Percentiles rank a stretch among this genome's conserved stretches.
phyloP scores from a whole-genome alignment of 2,113 vertebrate genomes.

The Zosterops pallidus region DNA sequence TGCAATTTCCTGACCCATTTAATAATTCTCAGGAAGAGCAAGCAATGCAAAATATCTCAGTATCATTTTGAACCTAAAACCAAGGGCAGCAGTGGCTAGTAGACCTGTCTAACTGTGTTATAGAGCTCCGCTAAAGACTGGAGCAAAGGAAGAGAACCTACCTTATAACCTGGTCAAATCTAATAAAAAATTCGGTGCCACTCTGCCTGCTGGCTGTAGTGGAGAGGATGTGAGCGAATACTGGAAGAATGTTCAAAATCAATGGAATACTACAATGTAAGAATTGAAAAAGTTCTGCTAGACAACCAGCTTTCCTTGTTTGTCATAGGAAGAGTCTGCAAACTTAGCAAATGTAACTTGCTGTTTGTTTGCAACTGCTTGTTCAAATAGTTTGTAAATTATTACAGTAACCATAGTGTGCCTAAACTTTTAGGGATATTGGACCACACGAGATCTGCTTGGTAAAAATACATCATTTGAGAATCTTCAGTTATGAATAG shows the following conservation, averaged over 20 bases:
- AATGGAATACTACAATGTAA: background rate
- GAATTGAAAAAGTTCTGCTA: background rate
- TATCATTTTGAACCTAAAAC: background rate
- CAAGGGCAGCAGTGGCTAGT: background rate
- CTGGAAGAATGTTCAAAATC: background rate
- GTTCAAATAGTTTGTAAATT: background rate
- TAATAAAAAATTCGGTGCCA: background rate
- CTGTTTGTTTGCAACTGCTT: background rate
- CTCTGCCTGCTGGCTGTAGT: background rate
- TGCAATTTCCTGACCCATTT: background rate
- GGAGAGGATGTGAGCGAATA: background rate
- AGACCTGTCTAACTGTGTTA: background rate
- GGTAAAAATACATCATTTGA: background rate
- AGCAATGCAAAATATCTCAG: background rate
- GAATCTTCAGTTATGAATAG: background rate
- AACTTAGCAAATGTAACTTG: background rate
- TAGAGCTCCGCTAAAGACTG: background rate
- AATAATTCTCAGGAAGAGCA: background rate
- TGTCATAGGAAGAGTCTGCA: background rate
- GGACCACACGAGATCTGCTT: background rate
- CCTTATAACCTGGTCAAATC: background rate
- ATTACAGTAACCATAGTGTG: background rate
- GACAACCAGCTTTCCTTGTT: background rate
- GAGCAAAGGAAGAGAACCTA: background rate
- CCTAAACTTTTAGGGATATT: background rate